Conservation (phyloP, 2,888 invertebrate genomes). For the Monochamus alternatus region DNA sequence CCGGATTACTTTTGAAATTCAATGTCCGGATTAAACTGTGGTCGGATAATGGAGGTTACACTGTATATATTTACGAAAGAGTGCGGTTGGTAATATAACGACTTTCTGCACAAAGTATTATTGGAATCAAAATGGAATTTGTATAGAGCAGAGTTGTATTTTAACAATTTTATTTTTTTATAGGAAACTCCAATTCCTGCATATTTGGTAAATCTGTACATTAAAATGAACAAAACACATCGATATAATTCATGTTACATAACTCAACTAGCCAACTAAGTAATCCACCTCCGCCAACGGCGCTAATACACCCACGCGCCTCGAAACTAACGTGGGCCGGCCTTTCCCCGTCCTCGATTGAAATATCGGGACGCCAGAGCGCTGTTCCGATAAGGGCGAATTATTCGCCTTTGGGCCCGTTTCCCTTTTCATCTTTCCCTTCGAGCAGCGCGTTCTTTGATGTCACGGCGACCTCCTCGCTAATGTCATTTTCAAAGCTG, state of each 20-base stretch:
- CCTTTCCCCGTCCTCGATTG: constrained; percentile 4
- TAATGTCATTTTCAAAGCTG: constrained; percentile 31
- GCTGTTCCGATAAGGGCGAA: constrained; percentile 37
- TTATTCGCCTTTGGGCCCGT: constrained; percentile 32
- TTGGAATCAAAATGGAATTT: too few species aligned
- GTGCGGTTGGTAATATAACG: too few species aligned
- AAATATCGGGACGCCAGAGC: neutral
- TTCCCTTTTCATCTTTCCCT: constrained; percentile 37
- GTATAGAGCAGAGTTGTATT: too few species aligned
- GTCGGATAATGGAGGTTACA: too few species aligned
- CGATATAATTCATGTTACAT: neutral
- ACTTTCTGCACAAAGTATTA: too few species aligned
- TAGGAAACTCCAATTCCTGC: too few species aligned
- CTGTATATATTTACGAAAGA: too few species aligned
- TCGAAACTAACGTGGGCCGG: neutral
- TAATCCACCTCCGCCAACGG: neutral
- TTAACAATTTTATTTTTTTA: too few species aligned
- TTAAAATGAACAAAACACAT: too few species aligned
- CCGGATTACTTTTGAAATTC: too few species aligned
- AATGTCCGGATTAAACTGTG: too few species aligned
- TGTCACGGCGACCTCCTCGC: constrained; percentile 31
- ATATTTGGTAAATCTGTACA: too few species aligned
- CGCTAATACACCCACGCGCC: neutral
- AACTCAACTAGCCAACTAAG: neutral
- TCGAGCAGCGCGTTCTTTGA: constrained; percentile 36